phyloP scores from a whole-genome alignment of 2,113 vertebrate genomes.

The Bostrychus sinensis region DNA sequence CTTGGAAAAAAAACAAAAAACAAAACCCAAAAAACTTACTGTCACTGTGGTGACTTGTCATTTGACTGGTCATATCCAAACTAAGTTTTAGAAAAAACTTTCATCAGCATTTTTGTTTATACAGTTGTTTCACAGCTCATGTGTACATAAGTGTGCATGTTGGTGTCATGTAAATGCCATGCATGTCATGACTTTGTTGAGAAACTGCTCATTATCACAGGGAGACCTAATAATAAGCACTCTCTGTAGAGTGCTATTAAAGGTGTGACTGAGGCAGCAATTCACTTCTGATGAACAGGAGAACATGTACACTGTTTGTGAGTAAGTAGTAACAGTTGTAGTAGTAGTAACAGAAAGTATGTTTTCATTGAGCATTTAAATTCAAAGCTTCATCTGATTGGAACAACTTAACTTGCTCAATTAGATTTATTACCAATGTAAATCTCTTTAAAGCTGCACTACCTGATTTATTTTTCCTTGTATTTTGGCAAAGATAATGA shows the following conservation, averaged over 20 bases:
- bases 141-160: background rate
- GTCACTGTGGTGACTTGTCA: background rate
- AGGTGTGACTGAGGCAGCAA: background rate
- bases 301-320: background rate
- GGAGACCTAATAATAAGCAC: background rate
- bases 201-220: conserved; percentile 9
- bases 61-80: background rate
- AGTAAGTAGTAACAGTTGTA: background rate
- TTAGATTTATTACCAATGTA: no score
- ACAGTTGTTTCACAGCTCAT: background rate
- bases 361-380: no score
- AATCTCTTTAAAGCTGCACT: no score
- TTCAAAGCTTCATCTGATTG: no score
- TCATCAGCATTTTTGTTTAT: background rate
- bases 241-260: background rate
- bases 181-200: conserved; percentile 1
- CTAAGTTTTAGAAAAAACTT: background rate
- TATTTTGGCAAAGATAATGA: no score
- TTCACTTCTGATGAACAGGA: no score
- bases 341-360: no score
- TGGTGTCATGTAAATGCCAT: conserved; percentile 23
- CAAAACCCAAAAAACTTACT: no score
- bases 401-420: no score
- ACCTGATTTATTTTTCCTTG: no score
- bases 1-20: background rate